These are phyloP conservation scores for Diplogasteroides magnus DNA, from an alignment of 1,140 invertebrate species.

Conservation along the genomic window DNA sequence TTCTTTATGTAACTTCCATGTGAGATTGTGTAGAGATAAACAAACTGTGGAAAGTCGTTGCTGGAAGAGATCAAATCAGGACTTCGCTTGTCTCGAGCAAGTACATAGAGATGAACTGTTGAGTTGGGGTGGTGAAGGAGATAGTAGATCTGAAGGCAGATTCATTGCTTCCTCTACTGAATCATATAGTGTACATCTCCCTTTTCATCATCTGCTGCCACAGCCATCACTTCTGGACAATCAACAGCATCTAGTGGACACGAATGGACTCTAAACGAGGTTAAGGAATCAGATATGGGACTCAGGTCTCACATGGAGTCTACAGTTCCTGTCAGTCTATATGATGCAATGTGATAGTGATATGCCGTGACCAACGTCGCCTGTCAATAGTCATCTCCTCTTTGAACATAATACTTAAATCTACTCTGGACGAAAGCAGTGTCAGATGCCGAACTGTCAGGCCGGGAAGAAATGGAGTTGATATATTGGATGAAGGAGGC, in stretches of 20 bases:
- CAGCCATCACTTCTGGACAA: slow-evolving; percentile 49
- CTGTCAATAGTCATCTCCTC: neutral
- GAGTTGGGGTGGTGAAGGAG: slow-evolving; percentile 27
- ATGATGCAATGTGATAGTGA: slow-evolving; percentile 43
- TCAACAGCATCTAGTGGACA: slow-evolving; percentile 30
- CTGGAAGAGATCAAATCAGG: slow-evolving; percentile 28
- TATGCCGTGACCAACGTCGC: slow-evolving; percentile 44
- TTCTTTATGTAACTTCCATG: slow-evolving; percentile 24
- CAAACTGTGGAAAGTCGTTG: slow-evolving; percentile 30
- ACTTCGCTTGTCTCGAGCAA: slow-evolving; percentile 21
- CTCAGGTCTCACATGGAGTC: slow-evolving; percentile 32
- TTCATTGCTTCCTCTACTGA: slow-evolving; percentile 3
- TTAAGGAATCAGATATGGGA: neutral
- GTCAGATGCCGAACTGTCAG: slow-evolving; percentile 34
- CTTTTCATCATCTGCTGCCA: slow-evolving; percentile 40
- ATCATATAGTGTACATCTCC: slow-evolving; percentile 34
- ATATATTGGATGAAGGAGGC: neutral
- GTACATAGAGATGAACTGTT: slow-evolving; percentile 30
- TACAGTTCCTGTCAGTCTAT: slow-evolving; percentile 46
- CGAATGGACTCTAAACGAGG: slow-evolving; percentile 45
- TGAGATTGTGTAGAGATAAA: neutral
- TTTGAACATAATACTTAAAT: too few species aligned
- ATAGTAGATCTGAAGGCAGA: neutral
- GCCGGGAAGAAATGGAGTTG: neutral
- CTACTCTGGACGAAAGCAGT: slow-evolving; percentile 35